Conservation (phyloP, 2,888 invertebrate species). For the Acleris sparsana region DNA sequence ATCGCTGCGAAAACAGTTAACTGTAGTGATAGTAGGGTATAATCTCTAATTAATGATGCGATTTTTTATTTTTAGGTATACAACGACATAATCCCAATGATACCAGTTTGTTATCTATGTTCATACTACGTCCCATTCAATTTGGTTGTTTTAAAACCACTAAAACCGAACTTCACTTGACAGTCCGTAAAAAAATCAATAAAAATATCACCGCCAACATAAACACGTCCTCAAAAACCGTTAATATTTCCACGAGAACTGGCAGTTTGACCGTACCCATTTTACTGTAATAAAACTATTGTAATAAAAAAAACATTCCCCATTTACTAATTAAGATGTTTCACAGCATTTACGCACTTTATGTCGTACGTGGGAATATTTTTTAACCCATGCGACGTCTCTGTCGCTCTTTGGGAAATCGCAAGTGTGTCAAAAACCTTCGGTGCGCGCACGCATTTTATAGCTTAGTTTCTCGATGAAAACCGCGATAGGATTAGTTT, state of each 20-base stretch:
- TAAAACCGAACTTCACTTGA: too few species aligned
- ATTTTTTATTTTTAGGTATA: too few species aligned
- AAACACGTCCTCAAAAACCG: conserved; percentile 4
- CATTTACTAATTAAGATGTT: conserved; percentile 31
- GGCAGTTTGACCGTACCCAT: conserved; percentile 28
- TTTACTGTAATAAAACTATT: conserved; percentile 30
- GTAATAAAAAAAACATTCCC: conserved; percentile 9
- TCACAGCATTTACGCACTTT: conserved; percentile 21
- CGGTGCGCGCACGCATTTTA: conserved; percentile 45
- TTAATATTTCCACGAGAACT: conserved; percentile 5
- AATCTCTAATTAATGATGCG: too few species aligned
- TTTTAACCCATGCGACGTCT: conserved; percentile 1
- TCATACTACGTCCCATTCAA: too few species aligned
- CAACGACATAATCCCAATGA: too few species aligned
- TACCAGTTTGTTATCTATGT: too few species aligned
- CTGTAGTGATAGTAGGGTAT: too few species aligned
- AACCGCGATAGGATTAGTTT: conserved; percentile 49
- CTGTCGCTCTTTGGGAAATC: background rate
- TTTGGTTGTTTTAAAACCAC: too few species aligned
- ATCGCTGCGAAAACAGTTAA: too few species aligned
- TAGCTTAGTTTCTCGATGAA: conserved; percentile 51
- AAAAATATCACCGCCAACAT: background rate
- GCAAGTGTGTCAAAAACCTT: conserved; percentile 27
- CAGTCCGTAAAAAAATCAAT: too few species aligned
- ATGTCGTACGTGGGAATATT: conserved; percentile 40